Conservation (phyloP, 2,888 invertebrate genomes). For the Philopedon plagiatum region DNA sequence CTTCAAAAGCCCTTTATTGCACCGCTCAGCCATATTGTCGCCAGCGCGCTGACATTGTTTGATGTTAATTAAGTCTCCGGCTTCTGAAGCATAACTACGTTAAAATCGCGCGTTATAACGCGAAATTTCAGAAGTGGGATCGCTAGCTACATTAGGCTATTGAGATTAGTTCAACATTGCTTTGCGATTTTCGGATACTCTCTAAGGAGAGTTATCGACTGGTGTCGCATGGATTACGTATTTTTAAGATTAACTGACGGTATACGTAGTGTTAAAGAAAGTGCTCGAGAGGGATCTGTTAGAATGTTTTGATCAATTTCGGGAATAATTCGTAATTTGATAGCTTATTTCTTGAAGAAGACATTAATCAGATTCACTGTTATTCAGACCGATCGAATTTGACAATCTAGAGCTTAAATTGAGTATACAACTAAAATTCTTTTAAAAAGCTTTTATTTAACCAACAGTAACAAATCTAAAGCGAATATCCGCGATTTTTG, state of each 20-base stretch:
- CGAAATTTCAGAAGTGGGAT: conserved; percentile 17
- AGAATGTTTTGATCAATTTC: no score
- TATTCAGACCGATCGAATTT: no score
- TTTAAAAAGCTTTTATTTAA: no score
- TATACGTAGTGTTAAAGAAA: no score
- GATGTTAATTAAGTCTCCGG: conserved; percentile 29
- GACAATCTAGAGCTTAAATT: no score
- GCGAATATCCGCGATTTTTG: no score
- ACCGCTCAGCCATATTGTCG: conserved; percentile 24
- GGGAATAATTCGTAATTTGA: no score
- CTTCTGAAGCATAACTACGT: conserved; percentile 20
- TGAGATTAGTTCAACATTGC: conserved; percentile 12
- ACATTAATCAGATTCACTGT: no score
- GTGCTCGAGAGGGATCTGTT: no score
- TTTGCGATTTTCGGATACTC: conserved; percentile 9
- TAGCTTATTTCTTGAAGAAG: no score
- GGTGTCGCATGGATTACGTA: background rate
- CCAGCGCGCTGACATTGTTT: conserved; percentile 23
- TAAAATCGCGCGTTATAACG: conserved; percentile 24
- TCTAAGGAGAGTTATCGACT: conserved; percentile 11
- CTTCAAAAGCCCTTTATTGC: conserved; percentile 13
- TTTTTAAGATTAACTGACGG: background rate
- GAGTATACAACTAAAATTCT: no score
- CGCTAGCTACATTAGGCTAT: background rate
- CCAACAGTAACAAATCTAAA: no score